Evolutionary conservation across 64 coral and sea anemone genomes (phyloP).

Genomic region (Stichodactyla mertensii): DNA sequence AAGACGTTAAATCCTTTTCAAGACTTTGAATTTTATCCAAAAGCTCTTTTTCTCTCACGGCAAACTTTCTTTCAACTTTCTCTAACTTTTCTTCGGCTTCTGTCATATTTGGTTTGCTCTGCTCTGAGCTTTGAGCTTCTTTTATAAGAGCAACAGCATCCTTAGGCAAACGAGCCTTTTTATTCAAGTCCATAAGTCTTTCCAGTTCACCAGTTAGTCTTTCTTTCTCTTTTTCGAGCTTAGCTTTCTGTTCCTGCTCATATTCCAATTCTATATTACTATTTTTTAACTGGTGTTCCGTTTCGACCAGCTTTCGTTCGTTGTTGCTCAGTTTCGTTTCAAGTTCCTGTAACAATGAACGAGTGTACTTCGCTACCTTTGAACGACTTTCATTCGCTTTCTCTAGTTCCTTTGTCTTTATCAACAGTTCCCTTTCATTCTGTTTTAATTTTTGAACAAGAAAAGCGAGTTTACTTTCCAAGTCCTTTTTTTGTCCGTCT

Average conservation of each 20-base stretch:
- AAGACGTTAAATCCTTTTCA: constrained; percentile 16
- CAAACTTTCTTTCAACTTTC: neutral
- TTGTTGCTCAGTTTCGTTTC: constrained; percentile 84
- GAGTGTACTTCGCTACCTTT: constrained; percentile 95
- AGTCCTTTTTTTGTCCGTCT: constrained; percentile 19
- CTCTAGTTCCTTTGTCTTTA: constrained; percentile 87
- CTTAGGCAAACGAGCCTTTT: constrained; percentile 60
- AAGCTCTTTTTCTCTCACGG: neutral
- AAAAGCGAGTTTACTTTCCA: constrained; percentile 52
- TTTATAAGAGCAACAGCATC: constrained; percentile 57
- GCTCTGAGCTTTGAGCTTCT: constrained; percentile 25
- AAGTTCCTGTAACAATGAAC: constrained; percentile 85
- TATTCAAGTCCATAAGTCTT: constrained; percentile 23
- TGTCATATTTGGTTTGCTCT: neutral
- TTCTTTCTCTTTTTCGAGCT: constrained; percentile 73
- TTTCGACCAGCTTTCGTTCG: constrained; percentile 67
- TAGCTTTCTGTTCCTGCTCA: constrained; percentile 54
- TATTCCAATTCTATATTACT: constrained; percentile 70
- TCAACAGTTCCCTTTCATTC: constrained; percentile 71
- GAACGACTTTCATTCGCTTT: constrained; percentile 97
- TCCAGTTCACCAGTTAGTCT: constrained; percentile 50
- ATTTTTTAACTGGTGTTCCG: constrained; percentile 76
- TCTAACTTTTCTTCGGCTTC: constrained; percentile 16
- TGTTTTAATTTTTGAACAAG: constrained; percentile 66
- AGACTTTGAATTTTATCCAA: constrained; percentile 34